Conservation (phyloP, 2,888 invertebrate genomes). For the Holacanthella duospinosa region DNA sequence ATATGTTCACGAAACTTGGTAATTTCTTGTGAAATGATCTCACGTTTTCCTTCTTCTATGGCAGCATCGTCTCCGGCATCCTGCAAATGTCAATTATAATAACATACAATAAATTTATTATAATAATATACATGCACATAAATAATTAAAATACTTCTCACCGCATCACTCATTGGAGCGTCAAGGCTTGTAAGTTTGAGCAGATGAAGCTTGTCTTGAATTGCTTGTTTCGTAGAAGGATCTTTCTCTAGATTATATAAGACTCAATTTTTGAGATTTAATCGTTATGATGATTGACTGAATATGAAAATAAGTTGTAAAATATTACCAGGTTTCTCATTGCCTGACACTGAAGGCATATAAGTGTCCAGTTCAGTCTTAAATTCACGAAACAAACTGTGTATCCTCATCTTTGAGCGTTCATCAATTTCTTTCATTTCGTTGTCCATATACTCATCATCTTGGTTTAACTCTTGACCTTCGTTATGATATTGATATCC, state of each 20-base stretch:
- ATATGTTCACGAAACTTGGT: conserved; percentile 94
- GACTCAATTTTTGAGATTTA: neutral
- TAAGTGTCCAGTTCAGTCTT: conserved; percentile 53
- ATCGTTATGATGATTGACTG: neutral
- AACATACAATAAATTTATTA: too few relatives aligned
- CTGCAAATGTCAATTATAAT: conserved; percentile 16
- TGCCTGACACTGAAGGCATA: conserved; percentile 30
- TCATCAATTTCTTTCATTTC: conserved; percentile 62
- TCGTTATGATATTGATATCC: conserved; percentile 21
- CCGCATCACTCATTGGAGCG: conserved; percentile 15
- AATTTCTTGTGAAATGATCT: conserved; percentile 92
- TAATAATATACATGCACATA: too few relatives aligned
- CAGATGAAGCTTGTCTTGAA: conserved; percentile 35
- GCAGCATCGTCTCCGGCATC: conserved; percentile 59
- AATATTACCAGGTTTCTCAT: conserved; percentile 15
- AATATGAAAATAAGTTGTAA: neutral
- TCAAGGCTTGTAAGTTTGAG: conserved; percentile 36
- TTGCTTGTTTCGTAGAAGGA: conserved; percentile 28
- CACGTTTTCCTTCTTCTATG: conserved; percentile 91
- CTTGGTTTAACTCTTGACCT: too few relatives aligned
- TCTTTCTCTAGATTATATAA: conserved; percentile 20
- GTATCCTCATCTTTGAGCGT: conserved; percentile 63
- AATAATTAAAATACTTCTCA: conserved; percentile 6
- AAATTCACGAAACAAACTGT: conserved; percentile 71
- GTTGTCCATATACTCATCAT: conserved; percentile 61